Evolutionary conservation across 2,113 vertebrate species (phyloP).

Genomic region (Anhinga anhinga): DNA sequence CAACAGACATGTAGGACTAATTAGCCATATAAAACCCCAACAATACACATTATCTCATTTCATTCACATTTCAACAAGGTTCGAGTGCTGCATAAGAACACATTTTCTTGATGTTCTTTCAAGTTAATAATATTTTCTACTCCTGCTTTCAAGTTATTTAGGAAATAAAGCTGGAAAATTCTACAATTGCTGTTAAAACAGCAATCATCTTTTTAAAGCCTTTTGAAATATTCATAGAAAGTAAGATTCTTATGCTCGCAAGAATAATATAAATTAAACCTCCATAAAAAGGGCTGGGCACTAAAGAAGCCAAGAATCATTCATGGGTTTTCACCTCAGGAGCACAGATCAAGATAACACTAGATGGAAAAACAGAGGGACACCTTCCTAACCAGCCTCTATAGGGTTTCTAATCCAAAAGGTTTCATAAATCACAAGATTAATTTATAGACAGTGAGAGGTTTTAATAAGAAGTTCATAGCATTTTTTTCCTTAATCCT

Average conservation of each 20-base stretch:
- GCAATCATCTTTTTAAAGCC: background rate
- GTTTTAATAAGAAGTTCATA: background rate
- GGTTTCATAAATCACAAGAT: background rate
- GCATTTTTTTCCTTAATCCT: background rate
- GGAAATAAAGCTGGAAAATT: background rate
- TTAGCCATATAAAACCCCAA: background rate
- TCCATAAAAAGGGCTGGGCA: background rate
- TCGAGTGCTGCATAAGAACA: background rate
- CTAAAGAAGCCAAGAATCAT: background rate
- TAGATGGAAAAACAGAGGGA: background rate
- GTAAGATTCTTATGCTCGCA: background rate
- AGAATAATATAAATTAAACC: background rate
- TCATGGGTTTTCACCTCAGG: background rate
- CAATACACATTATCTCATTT: background rate
- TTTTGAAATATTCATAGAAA: background rate
- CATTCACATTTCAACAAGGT: background rate
- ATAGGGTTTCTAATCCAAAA: background rate
- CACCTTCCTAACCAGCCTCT: background rate
- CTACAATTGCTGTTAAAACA: background rate
- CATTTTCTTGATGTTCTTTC: background rate
- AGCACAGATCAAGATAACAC: background rate
- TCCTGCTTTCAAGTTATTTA: background rate
- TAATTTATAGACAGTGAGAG: background rate
- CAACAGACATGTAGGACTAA: background rate
- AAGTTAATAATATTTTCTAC: background rate